Conservation (phyloP, 2,888 invertebrate species). For the Epistrophella euchroma region DNA sequence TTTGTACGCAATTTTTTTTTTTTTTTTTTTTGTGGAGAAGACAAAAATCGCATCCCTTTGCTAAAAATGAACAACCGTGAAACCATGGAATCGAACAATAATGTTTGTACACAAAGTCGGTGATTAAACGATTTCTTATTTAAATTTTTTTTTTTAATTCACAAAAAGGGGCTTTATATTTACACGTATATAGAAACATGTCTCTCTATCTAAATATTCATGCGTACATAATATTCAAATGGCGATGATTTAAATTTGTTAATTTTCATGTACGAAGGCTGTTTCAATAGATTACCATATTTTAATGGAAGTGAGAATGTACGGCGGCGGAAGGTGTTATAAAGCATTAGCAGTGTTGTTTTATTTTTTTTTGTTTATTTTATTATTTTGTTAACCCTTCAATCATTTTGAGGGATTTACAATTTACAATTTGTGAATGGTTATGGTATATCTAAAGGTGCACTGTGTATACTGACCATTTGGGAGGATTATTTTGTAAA, state of each 20-base stretch:
- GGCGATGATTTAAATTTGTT: conserved; percentile 39
- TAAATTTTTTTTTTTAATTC: conserved; percentile 47
- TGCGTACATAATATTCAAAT: not conserved
- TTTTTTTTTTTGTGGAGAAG: conserved; percentile 13
- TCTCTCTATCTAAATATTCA: not conserved
- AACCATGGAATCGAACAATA: conserved; percentile 60
- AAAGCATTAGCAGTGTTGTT: conserved; percentile 30
- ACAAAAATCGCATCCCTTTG: conserved; percentile 63
- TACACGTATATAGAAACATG: not conserved
- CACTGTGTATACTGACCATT: too few relatives aligned
- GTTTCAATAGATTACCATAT: conserved; percentile 31
- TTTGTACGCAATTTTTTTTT: too few relatives aligned
- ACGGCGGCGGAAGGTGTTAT: conserved; percentile 49
- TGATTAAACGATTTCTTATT: conserved; percentile 72
- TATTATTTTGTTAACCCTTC: conserved; percentile 43
- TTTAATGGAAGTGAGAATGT: conserved; percentile 26
- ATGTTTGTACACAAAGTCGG: conserved; percentile 64
- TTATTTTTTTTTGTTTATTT: not conserved
- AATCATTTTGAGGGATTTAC: conserved; percentile 61
- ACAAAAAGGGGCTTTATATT: conserved; percentile 30
- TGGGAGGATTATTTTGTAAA: conserved; percentile 62
- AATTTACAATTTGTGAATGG: not conserved
- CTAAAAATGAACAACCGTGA: conserved; percentile 58
- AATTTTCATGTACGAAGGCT: conserved; percentile 45
- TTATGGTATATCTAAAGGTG: too few relatives aligned